phyloP scores from a whole-genome alignment of 2,888 invertebrate species.

The Troides helena region DNA sequence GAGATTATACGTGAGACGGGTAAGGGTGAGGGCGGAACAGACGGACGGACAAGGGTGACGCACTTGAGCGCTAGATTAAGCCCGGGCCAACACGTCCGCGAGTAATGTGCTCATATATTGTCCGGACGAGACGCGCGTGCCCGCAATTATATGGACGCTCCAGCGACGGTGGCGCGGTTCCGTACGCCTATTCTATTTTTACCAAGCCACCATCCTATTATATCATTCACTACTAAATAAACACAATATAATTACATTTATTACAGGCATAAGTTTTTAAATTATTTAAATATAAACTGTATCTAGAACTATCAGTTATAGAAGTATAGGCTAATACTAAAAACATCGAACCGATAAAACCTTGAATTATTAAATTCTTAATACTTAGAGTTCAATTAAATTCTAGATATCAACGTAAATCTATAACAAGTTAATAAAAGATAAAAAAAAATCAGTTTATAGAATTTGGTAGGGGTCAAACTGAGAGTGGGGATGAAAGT shows the following conservation, averaged over 20 bases:
- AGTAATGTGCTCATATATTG: slow-evolving; percentile 79
- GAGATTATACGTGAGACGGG: slow-evolving; percentile 38
- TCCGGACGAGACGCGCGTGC: slow-evolving; percentile 65
- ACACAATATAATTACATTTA: neutral
- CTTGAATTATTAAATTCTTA: too few relatives aligned
- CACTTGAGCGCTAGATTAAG: slow-evolving; percentile 75
- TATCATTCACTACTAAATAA: neutral
- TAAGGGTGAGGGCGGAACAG: slow-evolving; percentile 40
- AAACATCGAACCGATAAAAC: too few relatives aligned
- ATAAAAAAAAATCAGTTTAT: too few relatives aligned
- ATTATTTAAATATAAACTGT: too few relatives aligned
- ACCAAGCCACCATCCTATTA: neutral
- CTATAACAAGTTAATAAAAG: too few relatives aligned
- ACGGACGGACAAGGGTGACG: slow-evolving; percentile 68
- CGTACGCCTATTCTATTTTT: neutral
- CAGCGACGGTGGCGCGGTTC: slow-evolving; percentile 24
- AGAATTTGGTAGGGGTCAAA: too few relatives aligned
- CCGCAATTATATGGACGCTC: slow-evolving; percentile 62
- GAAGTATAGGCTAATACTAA: too few relatives aligned
- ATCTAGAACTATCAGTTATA: too few relatives aligned
- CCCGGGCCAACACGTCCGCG: slow-evolving; percentile 73
- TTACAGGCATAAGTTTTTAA: too few relatives aligned
- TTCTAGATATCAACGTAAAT: too few relatives aligned
- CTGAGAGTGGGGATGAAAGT: too few relatives aligned
- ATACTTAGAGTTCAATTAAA: too few relatives aligned